Base-by-base conservation (phyloP, 2,113 vertebrate genomes). In the Paracanthobrama guichenoti region DNA sequence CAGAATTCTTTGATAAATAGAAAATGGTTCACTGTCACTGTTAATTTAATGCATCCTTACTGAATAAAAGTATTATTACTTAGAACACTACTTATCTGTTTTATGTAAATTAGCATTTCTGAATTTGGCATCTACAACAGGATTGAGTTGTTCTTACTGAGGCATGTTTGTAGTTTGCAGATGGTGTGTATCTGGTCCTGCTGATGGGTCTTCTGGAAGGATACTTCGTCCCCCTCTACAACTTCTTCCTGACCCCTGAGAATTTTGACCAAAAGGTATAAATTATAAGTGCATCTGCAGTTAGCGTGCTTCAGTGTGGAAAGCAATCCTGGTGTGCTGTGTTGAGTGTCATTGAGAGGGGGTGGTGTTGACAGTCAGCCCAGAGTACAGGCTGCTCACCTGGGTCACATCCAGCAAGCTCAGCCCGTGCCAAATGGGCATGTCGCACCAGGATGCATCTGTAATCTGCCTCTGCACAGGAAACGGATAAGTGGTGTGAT, bases 241-340 rank as follows among this genome's bases (percentile, higher is more conserved):
- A 95, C 92, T 97, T 97, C 90, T 97, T 96, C 88, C 93, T 97
- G 90, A 97, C 95, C 75, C 96, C 96, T 0, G 96, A 97, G 84
- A 94, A 95, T 93, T 97, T 97, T 92, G 96, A 96, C 62, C 95
- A 97, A 88, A 97, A 97, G 96, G 96, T 87, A 73, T 97, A 90
- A 44, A 69, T 72, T 67, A 20, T 31, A 12, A 48, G 10, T 26
- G 16, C 14, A 1, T 48, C 50, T 76, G 53, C 31, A 71, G 88
- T 95, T 95, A 95, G 89, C 93, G 90, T 95, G 84, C 95, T 81
- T 79, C 72, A 67, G 57, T 69, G 14, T 67, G 67, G 53, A 64
- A 78, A 81, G 31, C 74, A 66, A 35, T 42, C 53, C 14, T 50
- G 60, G 44, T 28, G 53, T 26, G 66, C 42, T 79, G 18, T 55